Conservation (phyloP, 2,888 invertebrate genomes). For the Synergus japonicus region DNA sequence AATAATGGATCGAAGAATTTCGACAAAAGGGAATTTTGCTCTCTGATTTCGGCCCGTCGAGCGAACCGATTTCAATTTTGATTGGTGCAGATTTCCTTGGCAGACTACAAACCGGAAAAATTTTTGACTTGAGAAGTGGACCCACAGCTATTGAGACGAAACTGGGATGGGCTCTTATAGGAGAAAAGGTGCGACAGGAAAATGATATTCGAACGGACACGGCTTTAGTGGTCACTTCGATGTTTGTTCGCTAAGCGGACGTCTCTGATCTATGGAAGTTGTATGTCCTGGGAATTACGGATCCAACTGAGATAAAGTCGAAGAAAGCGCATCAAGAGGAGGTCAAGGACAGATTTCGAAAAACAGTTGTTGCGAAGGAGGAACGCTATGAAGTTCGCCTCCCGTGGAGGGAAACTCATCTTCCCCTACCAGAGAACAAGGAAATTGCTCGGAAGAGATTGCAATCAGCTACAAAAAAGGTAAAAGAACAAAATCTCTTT, state of each 20-base stretch:
- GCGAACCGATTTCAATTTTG: conserved; percentile 53
- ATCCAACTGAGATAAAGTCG: conserved; percentile 54
- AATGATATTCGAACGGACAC: conserved; percentile 39
- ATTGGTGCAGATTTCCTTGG: conserved; percentile 61
- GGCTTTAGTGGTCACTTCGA: conserved; percentile 28
- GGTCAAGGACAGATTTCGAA: conserved; percentile 51
- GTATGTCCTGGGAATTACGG: conserved; percentile 62
- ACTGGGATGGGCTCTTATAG: conserved; percentile 58
- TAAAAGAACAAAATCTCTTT: conserved; percentile 51
- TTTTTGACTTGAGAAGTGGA: conserved; percentile 51
- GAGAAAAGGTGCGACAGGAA: conserved; percentile 49
- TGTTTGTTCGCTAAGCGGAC: conserved; percentile 48
- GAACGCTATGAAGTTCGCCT: conserved; percentile 66
- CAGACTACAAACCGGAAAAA: conserved; percentile 57
- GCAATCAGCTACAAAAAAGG: conserved; percentile 52
- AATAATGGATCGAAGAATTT: conserved; percentile 51
- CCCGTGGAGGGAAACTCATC: conserved; percentile 67
- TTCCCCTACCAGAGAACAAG: conserved; percentile 59
- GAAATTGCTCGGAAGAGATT: conserved; percentile 59
- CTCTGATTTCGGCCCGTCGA: background rate
- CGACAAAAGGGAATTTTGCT: conserved; percentile 42
- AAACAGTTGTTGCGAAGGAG: conserved; percentile 53
- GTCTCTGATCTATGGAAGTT: conserved; percentile 62
- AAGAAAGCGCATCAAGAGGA: conserved; percentile 46
- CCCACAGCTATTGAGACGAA: conserved; percentile 56